Conservation (phyloP, 2,888 invertebrate genomes). For the Halictus quadricinctus region DNA sequence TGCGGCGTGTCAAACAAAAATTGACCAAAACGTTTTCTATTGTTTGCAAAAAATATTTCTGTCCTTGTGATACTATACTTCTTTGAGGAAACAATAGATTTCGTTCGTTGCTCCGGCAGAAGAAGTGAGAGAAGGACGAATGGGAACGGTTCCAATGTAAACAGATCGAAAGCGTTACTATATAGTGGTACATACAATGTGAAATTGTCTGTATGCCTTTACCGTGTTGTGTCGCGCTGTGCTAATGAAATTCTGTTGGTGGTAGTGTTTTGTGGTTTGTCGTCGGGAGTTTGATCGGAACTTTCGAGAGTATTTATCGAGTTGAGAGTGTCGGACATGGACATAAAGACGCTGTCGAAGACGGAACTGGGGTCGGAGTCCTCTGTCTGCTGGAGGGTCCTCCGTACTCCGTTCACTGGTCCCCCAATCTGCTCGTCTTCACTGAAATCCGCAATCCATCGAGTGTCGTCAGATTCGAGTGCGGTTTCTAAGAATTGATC, state of each 20-base stretch:
- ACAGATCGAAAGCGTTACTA: conserved; percentile 48
- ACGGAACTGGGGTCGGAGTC: conserved; percentile 80
- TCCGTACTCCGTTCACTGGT: conserved; percentile 74
- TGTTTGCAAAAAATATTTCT: background rate
- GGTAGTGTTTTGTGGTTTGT: conserved; percentile 80
- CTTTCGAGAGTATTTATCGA: conserved; percentile 82
- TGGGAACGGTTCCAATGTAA: background rate
- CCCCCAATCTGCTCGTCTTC: conserved; percentile 76
- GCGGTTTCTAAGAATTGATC: conserved; percentile 25
- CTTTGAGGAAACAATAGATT: background rate
- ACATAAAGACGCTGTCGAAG: conserved; percentile 82
- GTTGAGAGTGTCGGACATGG: conserved; percentile 82
- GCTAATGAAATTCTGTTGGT: conserved; percentile 79
- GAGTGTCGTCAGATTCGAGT: conserved; percentile 43
- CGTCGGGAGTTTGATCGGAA: conserved; percentile 82
- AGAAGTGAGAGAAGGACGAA: background rate
- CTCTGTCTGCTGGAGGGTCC: conserved; percentile 77
- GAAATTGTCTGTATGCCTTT: conserved; percentile 70
- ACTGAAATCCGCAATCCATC: conserved; percentile 75
- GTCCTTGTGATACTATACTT: background rate
- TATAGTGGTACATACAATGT: conserved; percentile 9
- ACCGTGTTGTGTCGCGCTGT: conserved; percentile 79
- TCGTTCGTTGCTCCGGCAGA: background rate
- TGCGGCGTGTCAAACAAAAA: too few relatives aligned
- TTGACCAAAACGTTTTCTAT: background rate